phyloP scores from a whole-genome alignment of 2,888 invertebrate genomes.

The Leptothorax acervorum region DNA sequence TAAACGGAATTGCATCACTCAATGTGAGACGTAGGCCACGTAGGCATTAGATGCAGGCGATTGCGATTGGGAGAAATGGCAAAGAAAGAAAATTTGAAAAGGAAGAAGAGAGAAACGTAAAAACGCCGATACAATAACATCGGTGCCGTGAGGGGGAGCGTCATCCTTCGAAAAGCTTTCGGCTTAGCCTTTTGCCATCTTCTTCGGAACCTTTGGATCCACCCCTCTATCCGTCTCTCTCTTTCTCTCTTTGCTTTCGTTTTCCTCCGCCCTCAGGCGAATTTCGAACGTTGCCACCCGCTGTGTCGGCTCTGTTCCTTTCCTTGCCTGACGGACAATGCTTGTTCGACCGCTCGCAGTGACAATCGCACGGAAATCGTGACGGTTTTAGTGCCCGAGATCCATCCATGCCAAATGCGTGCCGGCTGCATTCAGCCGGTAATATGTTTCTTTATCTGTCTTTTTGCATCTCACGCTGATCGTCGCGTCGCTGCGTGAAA shows the following conservation, averaged over 20 bases:
- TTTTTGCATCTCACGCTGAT: constrained; percentile 58
- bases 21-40: not conserved
- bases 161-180: constrained; percentile 73
- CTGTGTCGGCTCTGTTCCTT: constrained; percentile 73
- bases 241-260: not conserved
- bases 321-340: constrained; percentile 77
- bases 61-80: not conserved
- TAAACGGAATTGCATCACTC: not conserved
- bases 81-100: constrained; percentile 33
- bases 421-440: constrained; percentile 71
- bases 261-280: constrained; percentile 66
- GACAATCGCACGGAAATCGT: constrained; percentile 79
- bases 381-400: constrained; percentile 83
- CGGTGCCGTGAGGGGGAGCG: constrained; percentile 40
- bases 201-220: constrained; percentile 53
- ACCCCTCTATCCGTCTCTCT: not conserved
- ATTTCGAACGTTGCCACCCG: constrained; percentile 81
- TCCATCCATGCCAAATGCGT: constrained; percentile 80
- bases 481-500: constrained; percentile 27
- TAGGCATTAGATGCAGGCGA: not conserved
- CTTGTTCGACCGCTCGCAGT: constrained; percentile 73
- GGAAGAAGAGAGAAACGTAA: constrained; percentile 25
- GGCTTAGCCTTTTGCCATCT: constrained; percentile 75
- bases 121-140: constrained; percentile 20
- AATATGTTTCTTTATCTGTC: constrained; percentile 66